Percentiles rank a stretch among this genome's conserved stretches.
Evolutionary conservation across 1,140 invertebrate genomes (phyloP).

Genomic region (Phymastichus coffea): DNA sequence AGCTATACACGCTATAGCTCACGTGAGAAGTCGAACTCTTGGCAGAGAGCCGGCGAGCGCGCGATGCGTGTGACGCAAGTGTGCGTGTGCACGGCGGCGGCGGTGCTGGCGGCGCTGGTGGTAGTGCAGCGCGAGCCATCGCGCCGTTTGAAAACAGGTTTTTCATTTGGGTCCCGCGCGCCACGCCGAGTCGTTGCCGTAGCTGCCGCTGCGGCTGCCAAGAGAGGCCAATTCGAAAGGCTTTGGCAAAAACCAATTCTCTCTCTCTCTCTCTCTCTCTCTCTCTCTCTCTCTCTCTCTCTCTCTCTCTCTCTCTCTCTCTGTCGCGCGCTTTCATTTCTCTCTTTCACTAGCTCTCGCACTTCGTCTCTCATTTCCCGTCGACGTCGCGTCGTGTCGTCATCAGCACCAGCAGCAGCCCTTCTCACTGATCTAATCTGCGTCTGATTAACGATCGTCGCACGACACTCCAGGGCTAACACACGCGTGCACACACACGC

Average conservation of each 20-base stretch:
- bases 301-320: neutral
- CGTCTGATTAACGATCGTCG: slow-evolving; percentile 52
- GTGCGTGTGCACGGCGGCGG: slow-evolving; percentile 4
- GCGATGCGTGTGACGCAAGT: neutral
- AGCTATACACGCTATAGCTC: neutral
- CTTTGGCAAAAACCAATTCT: slow-evolving; percentile 37
- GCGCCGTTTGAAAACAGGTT: no score
- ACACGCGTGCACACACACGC: no score
- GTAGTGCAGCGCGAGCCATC: slow-evolving; percentile 33
- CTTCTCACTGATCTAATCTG: slow-evolving; percentile 49
- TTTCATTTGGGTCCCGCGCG: no score
- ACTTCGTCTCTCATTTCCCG: no score
- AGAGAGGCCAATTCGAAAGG: slow-evolving; percentile 36
- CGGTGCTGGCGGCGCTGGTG: slow-evolving; percentile 38
- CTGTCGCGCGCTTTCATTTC: neutral
- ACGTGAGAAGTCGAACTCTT: neutral
- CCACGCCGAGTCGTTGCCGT: no score
- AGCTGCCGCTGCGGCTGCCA: neutral
- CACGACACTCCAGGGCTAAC: no score
- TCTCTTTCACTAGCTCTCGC: no score
- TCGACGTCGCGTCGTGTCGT: no score
- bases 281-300: neutral
- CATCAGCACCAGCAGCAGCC: slow-evolving; percentile 32
- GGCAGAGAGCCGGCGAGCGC: neutral
- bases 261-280: slow-evolving; percentile 28